Conservation (phyloP, 1,140 invertebrate species). For the Hetaerina americana region DNA sequence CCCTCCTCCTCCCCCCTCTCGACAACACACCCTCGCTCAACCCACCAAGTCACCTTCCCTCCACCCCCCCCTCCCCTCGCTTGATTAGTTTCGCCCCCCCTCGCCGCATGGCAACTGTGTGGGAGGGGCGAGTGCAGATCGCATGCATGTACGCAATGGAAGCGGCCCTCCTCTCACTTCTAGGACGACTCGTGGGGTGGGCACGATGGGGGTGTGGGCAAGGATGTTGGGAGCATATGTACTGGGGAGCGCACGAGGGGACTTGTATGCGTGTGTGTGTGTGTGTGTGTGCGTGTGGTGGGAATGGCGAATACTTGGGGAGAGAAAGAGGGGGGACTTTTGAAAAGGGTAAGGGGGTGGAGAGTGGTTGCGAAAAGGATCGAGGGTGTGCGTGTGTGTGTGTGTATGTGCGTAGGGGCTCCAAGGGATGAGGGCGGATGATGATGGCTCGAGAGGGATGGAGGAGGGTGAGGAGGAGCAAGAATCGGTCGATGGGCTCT, state of each 20-base stretch:
- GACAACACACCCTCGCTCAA: background rate
- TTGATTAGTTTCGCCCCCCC: background rate
- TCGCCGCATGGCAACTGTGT: background rate
- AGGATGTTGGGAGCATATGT: background rate
- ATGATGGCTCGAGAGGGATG: no score
- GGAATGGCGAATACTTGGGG: no score
- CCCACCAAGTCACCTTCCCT: background rate
- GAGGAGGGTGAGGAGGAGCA: no score
- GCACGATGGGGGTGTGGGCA: background rate
- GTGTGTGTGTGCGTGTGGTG: no score
- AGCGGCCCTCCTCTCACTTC: no score
- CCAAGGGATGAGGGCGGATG: no score
- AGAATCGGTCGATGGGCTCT: no score
- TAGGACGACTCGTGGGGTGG: background rate
- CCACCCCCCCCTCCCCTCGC: background rate
- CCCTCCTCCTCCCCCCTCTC: background rate
- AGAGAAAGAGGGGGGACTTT: no score
- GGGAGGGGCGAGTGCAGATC: background rate
- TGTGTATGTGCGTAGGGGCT: no score
- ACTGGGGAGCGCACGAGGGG: no score
- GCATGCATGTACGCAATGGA: background rate
- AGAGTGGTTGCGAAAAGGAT: no score
- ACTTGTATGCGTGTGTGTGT: background rate
- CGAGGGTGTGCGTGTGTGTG: background rate
- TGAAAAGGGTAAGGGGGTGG: no score